Conservation (phyloP, 2,888 invertebrate species). For the Diarsia rubi region DNA sequence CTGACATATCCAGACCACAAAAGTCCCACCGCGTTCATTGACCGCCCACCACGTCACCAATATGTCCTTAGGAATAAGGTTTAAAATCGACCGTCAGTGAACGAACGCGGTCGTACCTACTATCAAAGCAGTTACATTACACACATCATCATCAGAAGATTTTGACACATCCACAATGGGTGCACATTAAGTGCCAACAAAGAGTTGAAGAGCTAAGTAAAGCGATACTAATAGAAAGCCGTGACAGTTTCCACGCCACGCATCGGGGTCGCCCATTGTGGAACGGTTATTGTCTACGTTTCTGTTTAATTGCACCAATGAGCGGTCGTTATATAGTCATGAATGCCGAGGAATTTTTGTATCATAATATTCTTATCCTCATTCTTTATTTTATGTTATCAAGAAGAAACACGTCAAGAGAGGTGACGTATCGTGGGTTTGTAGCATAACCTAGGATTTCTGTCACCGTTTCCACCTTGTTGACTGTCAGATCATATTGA, state of each 20-base stretch:
- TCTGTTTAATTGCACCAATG: conserved; percentile 73
- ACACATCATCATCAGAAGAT: conserved; percentile 49
- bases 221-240: conserved; percentile 87
- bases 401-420: not conserved
- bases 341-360: conserved; percentile 31
- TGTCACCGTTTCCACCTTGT: no score
- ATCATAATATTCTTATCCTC: conserved; percentile 8
- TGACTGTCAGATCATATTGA: not conserved
- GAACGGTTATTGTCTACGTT: conserved; percentile 79
- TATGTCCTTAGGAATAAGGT: no score
- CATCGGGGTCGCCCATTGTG: conserved; percentile 86
- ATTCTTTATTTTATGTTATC: conserved; percentile 1
- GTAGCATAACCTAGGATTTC: not conserved
- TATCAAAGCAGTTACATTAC: not conserved
- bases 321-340: conserved; percentile 25
- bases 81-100: no score
- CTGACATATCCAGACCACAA: not conserved
- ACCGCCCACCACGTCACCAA: not conserved
- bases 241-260: conserved; percentile 88
- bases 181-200: conserved; percentile 63
- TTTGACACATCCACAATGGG: conserved; percentile 71
- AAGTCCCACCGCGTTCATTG: not conserved
- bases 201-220: conserved; percentile 75
- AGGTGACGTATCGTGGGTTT: not conserved
- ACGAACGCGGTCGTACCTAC: not conserved